A percentile compares a stretch with the other conserved stretches of the same genome.
Evolutionary conservation across 1,140 invertebrate genomes (phyloP).

Genomic region (Drosophila subobscura): DNA sequence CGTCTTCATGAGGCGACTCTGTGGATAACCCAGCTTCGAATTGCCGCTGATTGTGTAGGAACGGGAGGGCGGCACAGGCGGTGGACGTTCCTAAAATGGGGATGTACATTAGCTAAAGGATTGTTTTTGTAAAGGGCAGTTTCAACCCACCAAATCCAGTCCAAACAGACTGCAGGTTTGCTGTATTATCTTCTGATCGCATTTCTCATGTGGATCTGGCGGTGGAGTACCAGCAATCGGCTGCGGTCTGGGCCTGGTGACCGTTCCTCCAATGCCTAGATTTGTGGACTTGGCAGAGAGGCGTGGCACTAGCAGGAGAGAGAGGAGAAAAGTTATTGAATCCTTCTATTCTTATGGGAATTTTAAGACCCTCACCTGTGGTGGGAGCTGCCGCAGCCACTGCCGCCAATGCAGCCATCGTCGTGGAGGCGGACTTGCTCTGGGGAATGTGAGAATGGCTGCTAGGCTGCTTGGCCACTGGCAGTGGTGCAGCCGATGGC

Average conservation of each 20-base stretch:
- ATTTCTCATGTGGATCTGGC: constrained; percentile 90
- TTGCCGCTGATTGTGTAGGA: constrained; percentile 95
- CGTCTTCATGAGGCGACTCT: constrained; percentile 95
- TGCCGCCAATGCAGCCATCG: constrained; percentile 57
- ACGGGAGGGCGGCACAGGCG: constrained; percentile 94
- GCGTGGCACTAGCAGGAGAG: constrained; percentile 52
- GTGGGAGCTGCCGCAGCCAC: constrained; percentile 61
- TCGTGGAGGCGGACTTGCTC: constrained; percentile 51
- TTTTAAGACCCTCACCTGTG: constrained; percentile 29
- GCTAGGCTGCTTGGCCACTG: constrained; percentile 32
- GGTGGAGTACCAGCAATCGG: constrained; percentile 94
- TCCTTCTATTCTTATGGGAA: background rate
- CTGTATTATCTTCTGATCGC: constrained; percentile 93
- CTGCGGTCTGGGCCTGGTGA: constrained; percentile 90
- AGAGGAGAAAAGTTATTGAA: background rate
- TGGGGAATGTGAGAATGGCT: constrained; percentile 17
- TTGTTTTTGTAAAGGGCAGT: constrained; percentile 9
- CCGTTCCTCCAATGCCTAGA: constrained; percentile 71
- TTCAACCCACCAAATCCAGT: constrained; percentile 89
- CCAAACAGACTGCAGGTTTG: constrained; percentile 95
- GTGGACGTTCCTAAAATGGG: constrained; percentile 90
- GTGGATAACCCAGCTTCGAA: constrained; percentile 96
- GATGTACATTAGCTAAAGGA: background rate
- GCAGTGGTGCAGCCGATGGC: constrained; percentile 28
- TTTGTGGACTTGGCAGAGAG: constrained; percentile 75